These are phyloP conservation scores for Thamnaconus septentrionalis DNA, from an alignment of 2,113 vertebrate genomes.

Conservation along the genomic window DNA sequence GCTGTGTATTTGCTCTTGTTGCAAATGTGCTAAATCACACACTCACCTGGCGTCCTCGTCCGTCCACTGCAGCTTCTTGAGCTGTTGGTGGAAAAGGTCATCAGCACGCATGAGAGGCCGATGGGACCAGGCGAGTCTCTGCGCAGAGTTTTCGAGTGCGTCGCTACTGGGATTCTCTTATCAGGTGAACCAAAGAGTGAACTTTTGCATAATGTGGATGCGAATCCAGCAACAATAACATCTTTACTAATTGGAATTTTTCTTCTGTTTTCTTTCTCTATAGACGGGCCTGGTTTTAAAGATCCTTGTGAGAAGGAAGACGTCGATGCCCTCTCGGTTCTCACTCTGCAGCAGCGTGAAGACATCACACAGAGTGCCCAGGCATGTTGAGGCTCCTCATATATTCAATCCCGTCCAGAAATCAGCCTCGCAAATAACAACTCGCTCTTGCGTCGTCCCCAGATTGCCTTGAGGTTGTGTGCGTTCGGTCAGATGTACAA, in stretches of 20 bases:
- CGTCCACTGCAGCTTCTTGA: conserved; percentile 82
- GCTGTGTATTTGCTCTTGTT: no score
- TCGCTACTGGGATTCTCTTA: conserved; percentile 94
- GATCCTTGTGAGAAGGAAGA: conserved; percentile 95
- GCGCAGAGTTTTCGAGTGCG: conserved; percentile 90
- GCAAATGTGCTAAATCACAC: not conserved
- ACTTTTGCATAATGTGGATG: not conserved
- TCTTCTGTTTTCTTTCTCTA: conserved; percentile 3
- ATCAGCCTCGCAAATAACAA: not conserved
- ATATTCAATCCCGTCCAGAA: not conserved
- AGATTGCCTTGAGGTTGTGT: conserved; percentile 90
- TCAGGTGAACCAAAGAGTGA: conserved; percentile 72
- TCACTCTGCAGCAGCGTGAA: conserved; percentile 89
- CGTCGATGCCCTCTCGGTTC: conserved; percentile 81
- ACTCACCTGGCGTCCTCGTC: not conserved
- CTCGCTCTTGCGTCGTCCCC: conserved; percentile 9
- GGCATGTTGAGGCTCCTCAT: conserved; percentile 46
- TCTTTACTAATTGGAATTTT: not conserved
- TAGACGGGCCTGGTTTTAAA: conserved; percentile 87
- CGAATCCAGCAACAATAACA: not conserved
- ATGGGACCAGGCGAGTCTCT: conserved; percentile 92
- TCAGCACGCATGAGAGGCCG: conserved; percentile 87
- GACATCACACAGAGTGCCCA: conserved; percentile 97
- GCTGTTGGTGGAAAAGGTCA: conserved; percentile 92
- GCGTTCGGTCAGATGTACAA: conserved; percentile 95